These are phyloP conservation scores for Silurus asotus DNA, from an alignment of 2,113 vertebrate species.

Conservation along the genomic window DNA sequence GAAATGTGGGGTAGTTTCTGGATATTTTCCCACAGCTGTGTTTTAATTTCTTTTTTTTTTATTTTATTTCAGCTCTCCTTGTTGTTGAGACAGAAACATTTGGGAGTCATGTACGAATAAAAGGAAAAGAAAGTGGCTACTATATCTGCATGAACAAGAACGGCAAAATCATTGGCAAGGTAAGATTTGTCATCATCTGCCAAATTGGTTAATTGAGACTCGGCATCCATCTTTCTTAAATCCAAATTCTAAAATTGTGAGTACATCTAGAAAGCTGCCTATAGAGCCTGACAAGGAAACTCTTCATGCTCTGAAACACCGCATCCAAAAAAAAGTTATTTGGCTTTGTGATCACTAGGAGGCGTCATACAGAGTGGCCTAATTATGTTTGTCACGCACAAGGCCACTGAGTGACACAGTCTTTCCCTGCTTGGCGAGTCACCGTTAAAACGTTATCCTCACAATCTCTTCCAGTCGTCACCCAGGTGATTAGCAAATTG, in stretches of 20 bases:
- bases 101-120: slow-evolving; percentile 79
- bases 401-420: background rate
- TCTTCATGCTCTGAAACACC: slow-evolving; percentile 47
- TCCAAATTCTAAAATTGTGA: background rate
- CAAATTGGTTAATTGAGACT: background rate
- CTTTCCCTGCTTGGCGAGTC: background rate
- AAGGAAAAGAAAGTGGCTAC: slow-evolving; percentile 79
- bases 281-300: background rate
- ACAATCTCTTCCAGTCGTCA: background rate
- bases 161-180: slow-evolving; percentile 78
- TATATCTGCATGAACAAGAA: slow-evolving; percentile 82
- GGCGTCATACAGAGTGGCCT: slow-evolving; percentile 44
- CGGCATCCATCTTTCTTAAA: background rate
- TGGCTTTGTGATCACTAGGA: slow-evolving; percentile 70
- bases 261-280: background rate
- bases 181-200: slow-evolving; percentile 54
- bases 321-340: slow-evolving; percentile 66
- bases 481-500: background rate
- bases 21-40: background rate
- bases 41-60: slow-evolving; percentile 20
- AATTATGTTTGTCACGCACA: background rate
- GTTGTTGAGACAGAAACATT: slow-evolving; percentile 80
- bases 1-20: background rate
- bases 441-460: background rate
- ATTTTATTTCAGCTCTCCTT: slow-evolving; percentile 72